Evolutionary conservation across 2,113 vertebrate genomes (phyloP), one percentile per base, ranked within the genome.

Genomic region (Chaenocephalus aceratus): DNA sequence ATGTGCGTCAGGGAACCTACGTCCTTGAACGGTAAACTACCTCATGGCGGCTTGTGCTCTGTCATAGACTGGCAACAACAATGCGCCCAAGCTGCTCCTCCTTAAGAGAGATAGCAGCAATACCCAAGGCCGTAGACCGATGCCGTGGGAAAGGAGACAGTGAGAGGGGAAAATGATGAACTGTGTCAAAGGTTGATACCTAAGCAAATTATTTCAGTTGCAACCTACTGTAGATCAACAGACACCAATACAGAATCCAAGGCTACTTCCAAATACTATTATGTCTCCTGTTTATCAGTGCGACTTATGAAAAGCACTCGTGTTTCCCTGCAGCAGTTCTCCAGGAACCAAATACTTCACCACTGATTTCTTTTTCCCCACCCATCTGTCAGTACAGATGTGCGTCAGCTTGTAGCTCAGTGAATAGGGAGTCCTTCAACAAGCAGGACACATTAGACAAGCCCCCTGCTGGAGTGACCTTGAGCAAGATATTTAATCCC

Each of bases 311-410:
- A 57, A 44, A 72, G 30, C 9, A 46, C 41, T 63, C 10, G 10
- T 56, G 26, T 30, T 44, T 53, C 26, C 65, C 57, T 80, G 41
- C 64, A 54, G 41, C 63, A 30, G 16, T 14, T 54, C 61, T 74
- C 1, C 5, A n/a, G 56, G n/a, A 51, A n/a, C 3, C 14, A 51
- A 63, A 51, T 59, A 69, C 80, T 74, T 77, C 64, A 63, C 70
- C 77, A 56, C 53, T 77, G 61, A 68, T 73, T 18, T 34, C 6
- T 62, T 63, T 79, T 75, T 82, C 73, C 70, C 58, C n/a, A 16
- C 63, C 58, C 71, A 65, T 88, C 84, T 91, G 74, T 81, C 74
- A 26, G 58, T 46, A 9, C 86, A 89, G 81, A 86, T 83, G 65
- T 74, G 61, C n/a, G 49, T n/a, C 69, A 56, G 75, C n/a, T 30